Percentiles rank a stretch among this genome's conserved stretches.
phyloP scores from a whole-genome alignment of 2,113 vertebrate genomes.

The Plotosus lineatus region DNA sequence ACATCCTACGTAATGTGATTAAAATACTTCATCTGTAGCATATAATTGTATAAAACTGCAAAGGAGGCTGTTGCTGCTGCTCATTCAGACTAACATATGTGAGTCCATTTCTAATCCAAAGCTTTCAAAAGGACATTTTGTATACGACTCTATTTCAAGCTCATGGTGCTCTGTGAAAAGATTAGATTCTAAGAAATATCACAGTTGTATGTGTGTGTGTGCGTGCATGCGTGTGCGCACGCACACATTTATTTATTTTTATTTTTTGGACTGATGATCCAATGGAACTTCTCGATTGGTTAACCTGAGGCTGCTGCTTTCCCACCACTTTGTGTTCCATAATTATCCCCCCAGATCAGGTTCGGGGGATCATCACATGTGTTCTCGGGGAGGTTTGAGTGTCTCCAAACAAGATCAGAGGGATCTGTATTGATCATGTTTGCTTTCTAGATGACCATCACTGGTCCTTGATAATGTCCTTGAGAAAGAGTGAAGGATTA shows the following conservation, averaged over 20 bases:
- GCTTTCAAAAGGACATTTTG: not conserved
- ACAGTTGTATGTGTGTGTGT: not conserved
- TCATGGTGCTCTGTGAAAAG: too few species aligned
- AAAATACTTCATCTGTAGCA: constrained; percentile 53
- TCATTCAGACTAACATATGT: not conserved
- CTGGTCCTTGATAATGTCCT: constrained; percentile 13
- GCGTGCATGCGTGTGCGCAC: too few species aligned
- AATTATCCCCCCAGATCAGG: constrained; percentile 32
- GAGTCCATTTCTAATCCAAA: not conserved
- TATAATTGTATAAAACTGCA: constrained; percentile 66
- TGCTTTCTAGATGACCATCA: constrained; percentile 39
- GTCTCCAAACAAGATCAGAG: constrained; percentile 48
- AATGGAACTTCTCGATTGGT: constrained; percentile 15
- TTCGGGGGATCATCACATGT: constrained; percentile 33
- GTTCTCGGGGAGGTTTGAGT: constrained; percentile 44
- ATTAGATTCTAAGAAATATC: not conserved
- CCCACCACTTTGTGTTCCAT: constrained; percentile 19
- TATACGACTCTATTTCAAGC: not conserved
- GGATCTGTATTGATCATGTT: constrained; percentile 35
- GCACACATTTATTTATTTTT: too few species aligned
- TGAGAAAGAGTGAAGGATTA: not conserved
- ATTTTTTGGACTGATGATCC: too few species aligned
- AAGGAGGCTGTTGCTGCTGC: not conserved
- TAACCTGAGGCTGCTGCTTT: not conserved
- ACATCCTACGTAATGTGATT: constrained; percentile 64